Evolutionary conservation across 1,140 invertebrate species (phyloP), one percentile per base, ranked within the genome.

Genomic region (Trypoxylus dichotomus): DNA sequence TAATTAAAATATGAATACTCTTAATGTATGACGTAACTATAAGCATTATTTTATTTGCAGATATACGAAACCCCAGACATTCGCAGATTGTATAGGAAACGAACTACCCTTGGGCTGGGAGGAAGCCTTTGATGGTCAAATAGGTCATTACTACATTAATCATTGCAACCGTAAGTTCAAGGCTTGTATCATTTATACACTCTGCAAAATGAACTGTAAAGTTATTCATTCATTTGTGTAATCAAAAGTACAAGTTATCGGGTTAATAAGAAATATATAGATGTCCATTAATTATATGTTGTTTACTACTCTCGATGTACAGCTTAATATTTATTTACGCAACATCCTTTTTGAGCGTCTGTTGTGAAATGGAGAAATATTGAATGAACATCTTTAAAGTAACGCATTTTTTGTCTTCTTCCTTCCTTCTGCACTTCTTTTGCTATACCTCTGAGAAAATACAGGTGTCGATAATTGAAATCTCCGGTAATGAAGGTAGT

Each of bases 81-180:
- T 98, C 89, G 97, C 97, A 79, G 97, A 99, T 87, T 99, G 97
- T 88, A 95, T 98, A 85, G 97, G 96, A 83, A 96, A 98, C 90
- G 97, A 98, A 88, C 88, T 98, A 84, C 97, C 97, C 47, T 90
- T 97, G 82, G 97, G 97, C 79, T 99, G 97, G 97, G 97, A 99
- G 88, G 95, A 98, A 89, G 93, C 94, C 19, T 96, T 93, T 86
- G 96, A 98, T 88, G 92, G 93, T 75, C 93, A 96, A 86, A 95
- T 98, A 85, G 97, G 97, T 72, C 92, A 94, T 54, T 98, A 98
- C 88, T 99, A 96, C 88, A 97, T 98, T 87, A 96, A 99, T 88
- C 97, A 99, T 90, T 92, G 96, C 86, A 96, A 93, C 87, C 95
- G 96, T 97, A 89, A 95, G 95, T 54, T 74, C 60, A 68, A 68